phyloP scores from a whole-genome alignment of 2,888 invertebrate genomes.

The Anagyrus pseudococci region DNA sequence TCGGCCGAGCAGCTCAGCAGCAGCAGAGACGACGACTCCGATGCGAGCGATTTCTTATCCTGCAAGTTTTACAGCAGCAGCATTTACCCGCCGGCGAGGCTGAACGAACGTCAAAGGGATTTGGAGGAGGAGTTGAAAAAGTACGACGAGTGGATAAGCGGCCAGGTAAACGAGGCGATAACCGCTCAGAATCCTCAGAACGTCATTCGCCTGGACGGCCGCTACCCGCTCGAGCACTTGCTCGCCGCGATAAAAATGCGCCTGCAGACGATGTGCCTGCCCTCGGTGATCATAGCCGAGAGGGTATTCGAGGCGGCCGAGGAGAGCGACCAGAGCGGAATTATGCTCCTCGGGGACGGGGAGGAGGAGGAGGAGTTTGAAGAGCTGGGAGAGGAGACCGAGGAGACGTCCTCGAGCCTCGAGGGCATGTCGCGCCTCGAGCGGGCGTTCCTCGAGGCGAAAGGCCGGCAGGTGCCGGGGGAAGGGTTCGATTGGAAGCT shows the following conservation, averaged over 20 bases:
- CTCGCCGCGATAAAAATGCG: conserved; percentile 63
- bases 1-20: neutral
- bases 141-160: conserved; percentile 54
- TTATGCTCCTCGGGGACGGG: no score
- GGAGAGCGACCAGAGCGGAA: conserved; percentile 34
- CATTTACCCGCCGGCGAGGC: conserved; percentile 28
- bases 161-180: conserved; percentile 65
- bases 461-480: conserved; percentile 47
- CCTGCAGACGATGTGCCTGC: conserved; percentile 58
- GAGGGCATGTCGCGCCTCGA: conserved; percentile 19
- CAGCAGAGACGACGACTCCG: neutral
- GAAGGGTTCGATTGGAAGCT: conserved; percentile 61
- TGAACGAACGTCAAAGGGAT: neutral
- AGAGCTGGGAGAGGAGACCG: conserved; percentile 42
- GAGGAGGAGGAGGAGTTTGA: conserved; percentile 36
- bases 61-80: neutral
- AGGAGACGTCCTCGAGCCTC: conserved; percentile 38
- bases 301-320: conserved; percentile 39
- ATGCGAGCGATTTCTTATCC: neutral
- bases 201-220: conserved; percentile 68
- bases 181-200: conserved; percentile 65
- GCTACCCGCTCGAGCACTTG: conserved; percentile 63
- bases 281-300: conserved; percentile 54
- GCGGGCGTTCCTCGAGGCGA: conserved; percentile 20
- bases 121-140: neutral